Evolutionary conservation across 2,113 vertebrate species (phyloP).

Genomic region (Corynorhinus townsendii): DNA sequence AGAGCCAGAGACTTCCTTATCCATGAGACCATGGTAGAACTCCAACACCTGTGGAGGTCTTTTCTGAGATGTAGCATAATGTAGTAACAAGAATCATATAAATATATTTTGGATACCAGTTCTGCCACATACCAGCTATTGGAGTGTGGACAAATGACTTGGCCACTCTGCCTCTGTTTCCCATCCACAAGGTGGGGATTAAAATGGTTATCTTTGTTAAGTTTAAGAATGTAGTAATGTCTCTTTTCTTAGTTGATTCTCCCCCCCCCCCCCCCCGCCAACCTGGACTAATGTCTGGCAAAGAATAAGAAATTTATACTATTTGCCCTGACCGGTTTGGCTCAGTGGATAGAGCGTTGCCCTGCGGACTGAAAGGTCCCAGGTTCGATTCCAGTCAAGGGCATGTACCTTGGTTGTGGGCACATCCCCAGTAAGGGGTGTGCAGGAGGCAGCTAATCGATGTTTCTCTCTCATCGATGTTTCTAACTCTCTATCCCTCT

Average conservation of each 20-base stretch:
- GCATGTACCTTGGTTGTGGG: too few species aligned
- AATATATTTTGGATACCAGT: neutral
- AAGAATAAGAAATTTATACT: neutral
- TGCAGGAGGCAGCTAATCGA: too few species aligned
- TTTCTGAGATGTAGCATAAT: neutral
- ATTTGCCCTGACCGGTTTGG: too few species aligned
- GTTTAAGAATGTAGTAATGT: neutral
- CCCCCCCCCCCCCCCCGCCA: rapidly evolving
- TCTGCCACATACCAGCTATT: neutral
- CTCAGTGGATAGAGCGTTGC: too few species aligned
- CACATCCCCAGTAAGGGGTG: too few species aligned
- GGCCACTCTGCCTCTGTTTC: neutral
- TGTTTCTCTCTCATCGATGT: too few species aligned
- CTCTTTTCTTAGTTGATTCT: neutral
- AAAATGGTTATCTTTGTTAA: conserved; percentile 10
- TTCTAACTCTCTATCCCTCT: too few species aligned
- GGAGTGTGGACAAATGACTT: neutral
- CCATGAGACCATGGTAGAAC: neutral
- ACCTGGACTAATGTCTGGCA: neutral
- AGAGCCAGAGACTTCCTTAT: neutral
- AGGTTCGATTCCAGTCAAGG: too few species aligned
- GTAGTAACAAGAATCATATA: neutral
- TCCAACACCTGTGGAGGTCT: neutral
- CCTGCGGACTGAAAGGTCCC: too few species aligned
- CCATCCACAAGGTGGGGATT: neutral